These are phyloP conservation scores for Sciurus niger DNA, from an alignment of 2,113 vertebrate species.

Conservation along the genomic window DNA sequence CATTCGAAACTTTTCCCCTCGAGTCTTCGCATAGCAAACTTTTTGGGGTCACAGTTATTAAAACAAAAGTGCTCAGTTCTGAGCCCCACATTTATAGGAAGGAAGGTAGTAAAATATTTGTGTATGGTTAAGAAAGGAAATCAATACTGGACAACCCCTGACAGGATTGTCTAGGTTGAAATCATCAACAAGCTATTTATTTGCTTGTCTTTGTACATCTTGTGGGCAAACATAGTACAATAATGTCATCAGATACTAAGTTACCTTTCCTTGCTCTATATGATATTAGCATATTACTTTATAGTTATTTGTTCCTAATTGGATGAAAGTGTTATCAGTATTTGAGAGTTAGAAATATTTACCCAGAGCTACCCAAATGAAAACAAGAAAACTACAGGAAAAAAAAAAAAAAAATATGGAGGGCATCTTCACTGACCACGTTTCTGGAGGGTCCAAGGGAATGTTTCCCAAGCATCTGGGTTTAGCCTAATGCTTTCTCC, in stretches of 20 bases:
- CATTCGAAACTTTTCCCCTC: not conserved
- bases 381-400: not conserved
- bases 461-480: not conserved
- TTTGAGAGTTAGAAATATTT: constrained; percentile 26
- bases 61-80: not conserved
- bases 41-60: not conserved
- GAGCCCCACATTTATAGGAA: not conserved
- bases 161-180: not conserved
- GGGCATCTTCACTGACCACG: rapidly evolving
- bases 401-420: not conserved
- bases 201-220: not conserved
- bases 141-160: not conserved
- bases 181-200: not conserved
- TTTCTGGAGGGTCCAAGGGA: not conserved
- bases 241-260: not conserved
- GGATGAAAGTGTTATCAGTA: not conserved
- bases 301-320: constrained; percentile 37
- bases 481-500: rapidly evolving
- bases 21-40: not conserved
- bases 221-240: not conserved
- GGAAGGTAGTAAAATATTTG: not conserved
- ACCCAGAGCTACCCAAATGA: not conserved
- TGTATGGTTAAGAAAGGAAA: not conserved
- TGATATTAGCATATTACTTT: not conserved
- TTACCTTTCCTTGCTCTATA: not conserved